These are phyloP conservation scores for Troides helena DNA, from an alignment of 2,888 invertebrate genomes.

Conservation along the genomic window DNA sequence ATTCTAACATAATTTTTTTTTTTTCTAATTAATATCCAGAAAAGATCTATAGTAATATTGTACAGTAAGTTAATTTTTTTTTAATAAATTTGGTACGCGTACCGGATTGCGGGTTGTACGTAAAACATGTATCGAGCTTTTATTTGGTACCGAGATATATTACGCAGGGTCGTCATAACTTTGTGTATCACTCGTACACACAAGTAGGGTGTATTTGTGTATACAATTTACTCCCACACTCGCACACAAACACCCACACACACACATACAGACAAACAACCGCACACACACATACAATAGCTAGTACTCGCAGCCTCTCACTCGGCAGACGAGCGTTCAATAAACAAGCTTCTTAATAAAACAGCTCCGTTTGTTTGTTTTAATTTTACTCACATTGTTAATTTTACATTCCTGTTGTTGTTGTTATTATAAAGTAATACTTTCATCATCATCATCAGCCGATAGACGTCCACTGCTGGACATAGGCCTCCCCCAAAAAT, in stretches of 20 bases:
- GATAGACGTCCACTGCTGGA: no score
- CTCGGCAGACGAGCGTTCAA: slow-evolving; percentile 3
- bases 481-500: no score
- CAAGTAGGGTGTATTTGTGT: not conserved
- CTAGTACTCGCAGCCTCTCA: not conserved
- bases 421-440: slow-evolving; percentile 21
- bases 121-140: not conserved
- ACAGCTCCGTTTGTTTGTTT: slow-evolving; percentile 43
- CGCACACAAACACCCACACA: not conserved
- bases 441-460: not conserved
- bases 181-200: not conserved
- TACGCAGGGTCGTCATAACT: not conserved
- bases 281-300: not conserved
- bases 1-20: no score
- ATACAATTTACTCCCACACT: not conserved
- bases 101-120: not conserved
- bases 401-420: slow-evolving; percentile 16
- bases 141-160: not conserved
- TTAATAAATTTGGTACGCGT: not conserved
- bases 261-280: no score
- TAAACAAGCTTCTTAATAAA: slow-evolving; percentile 21
- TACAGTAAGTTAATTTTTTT: not conserved
- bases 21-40: no score
- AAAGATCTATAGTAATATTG: no score
- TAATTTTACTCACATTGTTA: slow-evolving; percentile 41